These are phyloP conservation scores for Pterocles burchelli DNA, from an alignment of 2,113 vertebrate genomes.

Conservation along the genomic window DNA sequence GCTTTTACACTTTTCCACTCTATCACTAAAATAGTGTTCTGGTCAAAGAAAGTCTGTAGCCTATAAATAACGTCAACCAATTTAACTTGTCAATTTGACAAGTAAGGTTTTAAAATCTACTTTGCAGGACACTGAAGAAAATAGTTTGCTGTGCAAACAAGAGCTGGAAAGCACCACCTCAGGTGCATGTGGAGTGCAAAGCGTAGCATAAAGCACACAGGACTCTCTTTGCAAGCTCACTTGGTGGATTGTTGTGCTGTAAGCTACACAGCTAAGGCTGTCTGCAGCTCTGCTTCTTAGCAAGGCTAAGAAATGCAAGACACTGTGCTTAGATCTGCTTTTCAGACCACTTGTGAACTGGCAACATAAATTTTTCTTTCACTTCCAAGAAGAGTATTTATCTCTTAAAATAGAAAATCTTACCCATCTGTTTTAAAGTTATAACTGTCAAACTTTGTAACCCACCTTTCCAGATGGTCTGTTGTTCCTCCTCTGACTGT, in stretches of 20 bases:
- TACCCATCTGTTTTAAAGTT: not conserved
- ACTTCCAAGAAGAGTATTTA: not conserved
- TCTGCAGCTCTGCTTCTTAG: not conserved
- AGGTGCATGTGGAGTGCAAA: not conserved
- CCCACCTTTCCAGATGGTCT: not conserved
- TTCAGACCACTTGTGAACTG: not conserved
- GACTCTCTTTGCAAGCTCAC: not conserved
- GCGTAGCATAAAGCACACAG: rapidly evolving
- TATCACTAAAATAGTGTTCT: not conserved
- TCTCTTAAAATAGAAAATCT: not conserved
- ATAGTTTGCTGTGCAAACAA: not conserved
- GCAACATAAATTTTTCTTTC: not conserved
- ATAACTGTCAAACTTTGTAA: not conserved
- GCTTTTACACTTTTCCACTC: conserved; percentile 16
- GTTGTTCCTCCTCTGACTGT: not conserved
- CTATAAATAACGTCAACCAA: not conserved
- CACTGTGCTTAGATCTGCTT: not conserved
- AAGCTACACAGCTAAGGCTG: not conserved
- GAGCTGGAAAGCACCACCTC: not conserved
- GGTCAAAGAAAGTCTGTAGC: not conserved
- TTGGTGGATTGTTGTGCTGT: not conserved
- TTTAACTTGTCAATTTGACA: not conserved
- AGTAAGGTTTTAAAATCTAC: not conserved
- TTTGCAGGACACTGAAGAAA: not conserved
- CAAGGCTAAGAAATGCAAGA: not conserved